Percentiles rank a stretch among this genome's conserved stretches.
Conservation (phyloP, 2,113 vertebrate species). For the Hymenochirus boettgeri region DNA sequence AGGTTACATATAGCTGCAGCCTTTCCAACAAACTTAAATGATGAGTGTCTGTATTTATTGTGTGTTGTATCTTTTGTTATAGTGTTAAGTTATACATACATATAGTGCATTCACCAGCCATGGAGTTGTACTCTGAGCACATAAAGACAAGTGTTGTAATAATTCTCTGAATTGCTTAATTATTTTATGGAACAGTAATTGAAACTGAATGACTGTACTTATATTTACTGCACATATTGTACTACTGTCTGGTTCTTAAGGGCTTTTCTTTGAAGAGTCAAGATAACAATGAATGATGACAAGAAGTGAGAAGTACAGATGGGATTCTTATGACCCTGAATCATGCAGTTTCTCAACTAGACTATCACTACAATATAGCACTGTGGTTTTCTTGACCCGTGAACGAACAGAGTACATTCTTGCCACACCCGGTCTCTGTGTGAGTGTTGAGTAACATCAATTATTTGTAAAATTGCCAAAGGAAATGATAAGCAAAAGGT, state of each 20-base stretch:
- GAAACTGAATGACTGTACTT: neutral
- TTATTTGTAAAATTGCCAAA: constrained; percentile 24
- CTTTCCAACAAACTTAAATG: too few relatives aligned
- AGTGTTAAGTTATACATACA: too few relatives aligned
- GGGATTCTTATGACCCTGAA: constrained; percentile 1
- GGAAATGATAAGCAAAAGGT: constrained; percentile 37
- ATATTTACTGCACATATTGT: neutral
- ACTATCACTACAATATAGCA: constrained; percentile 31
- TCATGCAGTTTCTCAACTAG: constrained; percentile 25
- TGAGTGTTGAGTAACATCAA: constrained; percentile 19
- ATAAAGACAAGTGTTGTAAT: too few relatives aligned
- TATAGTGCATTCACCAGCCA: too few relatives aligned
- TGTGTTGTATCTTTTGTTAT: too few relatives aligned
- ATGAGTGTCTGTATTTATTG: too few relatives aligned
- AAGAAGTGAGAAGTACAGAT: constrained; percentile 7
- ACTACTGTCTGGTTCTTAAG: neutral
- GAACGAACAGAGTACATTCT: constrained; percentile 20
- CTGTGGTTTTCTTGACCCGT: constrained; percentile 11
- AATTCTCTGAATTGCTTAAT: neutral
- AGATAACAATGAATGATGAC: constrained; percentile 13
- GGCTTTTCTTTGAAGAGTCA: neutral
- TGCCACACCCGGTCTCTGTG: constrained; percentile 19
- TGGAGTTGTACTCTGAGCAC: too few relatives aligned
- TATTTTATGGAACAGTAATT: neutral
- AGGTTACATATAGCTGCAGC: too few relatives aligned